These are phyloP conservation scores for Protobothrops flavoviridis DNA, from an alignment of 2,113 vertebrate genomes.

Conservation along the genomic window DNA sequence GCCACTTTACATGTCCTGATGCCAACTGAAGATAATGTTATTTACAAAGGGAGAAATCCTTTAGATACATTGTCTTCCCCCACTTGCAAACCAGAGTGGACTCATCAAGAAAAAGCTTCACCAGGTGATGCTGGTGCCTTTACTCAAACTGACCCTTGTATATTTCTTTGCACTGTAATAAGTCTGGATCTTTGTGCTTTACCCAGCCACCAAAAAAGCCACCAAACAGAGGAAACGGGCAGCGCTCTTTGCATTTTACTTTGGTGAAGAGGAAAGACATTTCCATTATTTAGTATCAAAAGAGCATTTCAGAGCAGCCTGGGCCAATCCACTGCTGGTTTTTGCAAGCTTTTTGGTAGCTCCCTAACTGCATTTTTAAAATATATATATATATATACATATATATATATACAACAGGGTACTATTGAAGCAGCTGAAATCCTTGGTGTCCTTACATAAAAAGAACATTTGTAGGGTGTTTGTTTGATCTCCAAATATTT, in stretches of 20 bases:
- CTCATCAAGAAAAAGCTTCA: not conserved
- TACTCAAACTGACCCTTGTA: not conserved
- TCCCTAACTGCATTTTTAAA: not conserved
- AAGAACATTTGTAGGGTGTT: not conserved
- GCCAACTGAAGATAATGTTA: not conserved
- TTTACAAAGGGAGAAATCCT: not conserved
- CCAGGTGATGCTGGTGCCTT: not conserved
- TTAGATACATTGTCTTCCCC: not conserved
- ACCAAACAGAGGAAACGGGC: not conserved
- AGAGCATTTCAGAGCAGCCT: not conserved
- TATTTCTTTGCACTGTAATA: slow-evolving; percentile 16
- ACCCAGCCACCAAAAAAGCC: slow-evolving; percentile 35
- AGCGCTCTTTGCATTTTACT: not conserved
- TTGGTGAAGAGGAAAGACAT: not conserved
- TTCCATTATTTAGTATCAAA: not conserved
- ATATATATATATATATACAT: too few species aligned
- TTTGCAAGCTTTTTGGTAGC: not conserved
- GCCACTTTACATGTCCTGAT: not conserved
- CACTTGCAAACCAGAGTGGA: not conserved
- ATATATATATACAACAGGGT: not conserved
- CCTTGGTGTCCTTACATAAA: not conserved
- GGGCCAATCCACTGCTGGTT: not conserved
- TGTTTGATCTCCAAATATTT: slow-evolving; percentile 8
- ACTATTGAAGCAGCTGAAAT: not conserved
- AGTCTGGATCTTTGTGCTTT: slow-evolving; percentile 43